Conservation (phyloP, 2,888 invertebrate species). For the Parnassius orleans region DNA sequence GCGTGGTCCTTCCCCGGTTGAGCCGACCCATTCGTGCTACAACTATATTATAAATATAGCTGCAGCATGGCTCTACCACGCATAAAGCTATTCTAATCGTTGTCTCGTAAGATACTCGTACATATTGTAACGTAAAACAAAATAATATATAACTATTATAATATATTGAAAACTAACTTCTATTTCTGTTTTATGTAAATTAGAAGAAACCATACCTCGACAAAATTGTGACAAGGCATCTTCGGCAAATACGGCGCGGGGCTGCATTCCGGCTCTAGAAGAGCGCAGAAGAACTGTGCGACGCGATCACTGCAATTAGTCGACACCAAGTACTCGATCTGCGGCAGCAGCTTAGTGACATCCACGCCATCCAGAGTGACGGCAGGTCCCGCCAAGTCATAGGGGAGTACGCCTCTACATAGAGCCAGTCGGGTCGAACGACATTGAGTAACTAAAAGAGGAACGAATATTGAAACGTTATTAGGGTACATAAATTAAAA, state of each 20-base stretch:
- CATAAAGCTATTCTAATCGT: no score
- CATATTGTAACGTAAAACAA: no score
- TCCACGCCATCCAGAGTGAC: conserved; percentile 60
- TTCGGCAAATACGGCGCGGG: conserved; percentile 80
- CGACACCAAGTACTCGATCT: conserved; percentile 81
- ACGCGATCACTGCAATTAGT: conserved; percentile 84
- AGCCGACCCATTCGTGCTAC: no score
- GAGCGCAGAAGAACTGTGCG: conserved; percentile 82
- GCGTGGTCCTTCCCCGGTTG: no score
- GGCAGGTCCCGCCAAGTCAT: conserved; percentile 82
- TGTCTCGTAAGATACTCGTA: no score
- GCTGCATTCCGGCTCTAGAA: conserved; percentile 85
- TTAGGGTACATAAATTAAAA: no score
- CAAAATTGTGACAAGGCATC: conserved; percentile 84
- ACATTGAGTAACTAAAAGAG: conserved; percentile 68
- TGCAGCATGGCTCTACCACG: no score
- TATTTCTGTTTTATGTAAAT: background rate
- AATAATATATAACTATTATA: no score
- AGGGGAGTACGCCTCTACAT: conserved; percentile 85
- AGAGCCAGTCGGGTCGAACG: conserved; percentile 74
- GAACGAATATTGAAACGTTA: conserved; percentile 1
- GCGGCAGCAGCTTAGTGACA: conserved; percentile 67
- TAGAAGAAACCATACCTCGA: conserved; percentile 69
- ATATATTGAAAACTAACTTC: background rate
- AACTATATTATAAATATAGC: no score